phyloP scores from a whole-genome alignment of 1,140 invertebrate species.

The Hylaeus volcanicus region DNA sequence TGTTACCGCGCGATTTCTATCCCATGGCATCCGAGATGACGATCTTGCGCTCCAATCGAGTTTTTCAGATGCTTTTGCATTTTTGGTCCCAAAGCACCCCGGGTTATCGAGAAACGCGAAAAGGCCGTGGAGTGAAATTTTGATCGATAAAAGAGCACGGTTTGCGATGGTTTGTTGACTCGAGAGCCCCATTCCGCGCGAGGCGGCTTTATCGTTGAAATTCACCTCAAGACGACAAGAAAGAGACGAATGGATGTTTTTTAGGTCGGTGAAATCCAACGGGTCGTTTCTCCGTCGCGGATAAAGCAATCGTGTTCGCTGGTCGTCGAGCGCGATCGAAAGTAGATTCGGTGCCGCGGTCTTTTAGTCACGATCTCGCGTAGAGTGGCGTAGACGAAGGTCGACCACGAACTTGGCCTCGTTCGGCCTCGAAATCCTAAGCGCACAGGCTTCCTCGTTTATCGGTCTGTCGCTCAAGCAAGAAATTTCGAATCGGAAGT shows the following conservation, averaged over 20 bases:
- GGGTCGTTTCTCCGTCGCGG: constrained; percentile 56
- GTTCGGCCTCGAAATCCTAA: constrained; percentile 33
- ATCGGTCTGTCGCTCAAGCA: constrained; percentile 6
- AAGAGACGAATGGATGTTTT: constrained; percentile 54
- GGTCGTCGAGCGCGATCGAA: constrained; percentile 54
- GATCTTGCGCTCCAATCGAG: background rate
- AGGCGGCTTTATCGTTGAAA: constrained; percentile 14
- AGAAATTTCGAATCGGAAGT: background rate
- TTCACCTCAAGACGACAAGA: constrained; percentile 13
- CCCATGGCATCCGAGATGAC: background rate
- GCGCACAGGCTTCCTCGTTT: background rate
- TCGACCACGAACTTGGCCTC: constrained; percentile 54
- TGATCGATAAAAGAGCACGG: background rate
- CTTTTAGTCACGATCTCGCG: constrained; percentile 53
- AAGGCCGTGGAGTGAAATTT: too few relatives aligned
- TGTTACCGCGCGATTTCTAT: constrained; percentile 13
- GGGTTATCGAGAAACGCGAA: too few relatives aligned
- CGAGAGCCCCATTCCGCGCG: background rate
- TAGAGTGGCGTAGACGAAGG: constrained; percentile 27
- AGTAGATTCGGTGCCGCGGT: constrained; percentile 61
- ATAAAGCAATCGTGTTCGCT: constrained; percentile 20
- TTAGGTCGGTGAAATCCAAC: constrained; percentile 76
- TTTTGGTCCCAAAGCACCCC: too few relatives aligned
- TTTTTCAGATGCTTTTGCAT: too few relatives aligned
- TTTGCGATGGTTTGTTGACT: background rate